phyloP scores from a whole-genome alignment of 2,797 vertebrate species.

The Diceros bicornis region DNA sequence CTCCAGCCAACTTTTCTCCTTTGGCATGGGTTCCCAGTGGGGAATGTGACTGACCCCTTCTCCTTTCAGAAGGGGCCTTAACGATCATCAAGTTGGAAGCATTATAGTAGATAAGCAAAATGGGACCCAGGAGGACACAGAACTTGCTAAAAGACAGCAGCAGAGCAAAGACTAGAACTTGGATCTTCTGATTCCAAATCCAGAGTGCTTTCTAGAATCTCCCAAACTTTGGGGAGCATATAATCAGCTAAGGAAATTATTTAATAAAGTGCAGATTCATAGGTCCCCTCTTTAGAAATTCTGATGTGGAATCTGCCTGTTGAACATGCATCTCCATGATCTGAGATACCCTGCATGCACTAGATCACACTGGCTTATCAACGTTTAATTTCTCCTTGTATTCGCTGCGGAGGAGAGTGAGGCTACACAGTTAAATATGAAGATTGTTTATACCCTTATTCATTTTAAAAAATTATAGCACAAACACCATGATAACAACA shows the following conservation, averaged over 20 bases:
- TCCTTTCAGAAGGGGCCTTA: conserved; percentile 13
- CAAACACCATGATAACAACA: background rate
- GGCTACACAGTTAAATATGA: background rate
- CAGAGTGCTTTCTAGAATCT: background rate
- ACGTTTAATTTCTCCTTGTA: background rate
- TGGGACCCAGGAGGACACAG: background rate
- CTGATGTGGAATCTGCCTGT: background rate
- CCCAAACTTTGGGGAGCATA: background rate
- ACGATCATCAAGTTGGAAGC: background rate
- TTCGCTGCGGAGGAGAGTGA: background rate
- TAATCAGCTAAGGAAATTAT: background rate
- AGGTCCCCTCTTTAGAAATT: background rate
- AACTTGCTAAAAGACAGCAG: background rate
- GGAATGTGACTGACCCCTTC: background rate
- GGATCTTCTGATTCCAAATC: background rate
- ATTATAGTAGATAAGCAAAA: background rate
- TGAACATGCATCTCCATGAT: too few species aligned
- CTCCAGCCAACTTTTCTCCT: background rate
- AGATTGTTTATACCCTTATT: background rate
- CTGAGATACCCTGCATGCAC: background rate
- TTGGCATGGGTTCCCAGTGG: conserved; percentile 13
- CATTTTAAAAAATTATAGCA: background rate
- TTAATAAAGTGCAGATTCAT: background rate
- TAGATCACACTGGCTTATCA: background rate
- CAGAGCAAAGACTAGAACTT: background rate